phyloP scores from a whole-genome alignment of 2,888 invertebrate genomes.

The Stenurella melanura region DNA sequence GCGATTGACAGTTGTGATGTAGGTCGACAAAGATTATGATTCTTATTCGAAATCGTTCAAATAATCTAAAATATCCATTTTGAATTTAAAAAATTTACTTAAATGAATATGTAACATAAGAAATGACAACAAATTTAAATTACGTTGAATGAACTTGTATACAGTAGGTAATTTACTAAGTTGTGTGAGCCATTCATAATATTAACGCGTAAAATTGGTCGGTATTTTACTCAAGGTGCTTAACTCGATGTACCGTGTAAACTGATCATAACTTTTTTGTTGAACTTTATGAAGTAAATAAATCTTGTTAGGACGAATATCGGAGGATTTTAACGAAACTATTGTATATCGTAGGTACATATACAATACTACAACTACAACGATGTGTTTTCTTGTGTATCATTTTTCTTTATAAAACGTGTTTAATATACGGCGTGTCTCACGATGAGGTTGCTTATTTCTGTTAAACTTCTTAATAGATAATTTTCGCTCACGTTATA shows the following conservation, averaged over 20 bases:
- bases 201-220: conserved; percentile 56
- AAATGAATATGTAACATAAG: conserved; percentile 42
- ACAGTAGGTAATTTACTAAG: conserved; percentile 44
- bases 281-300: conserved; percentile 43
- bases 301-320: conserved; percentile 46
- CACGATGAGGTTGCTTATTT: no score
- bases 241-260: conserved; percentile 57
- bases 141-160: conserved; percentile 29
- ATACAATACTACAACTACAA: no score
- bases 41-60: conserved; percentile 45
- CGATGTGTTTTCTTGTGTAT: no score
- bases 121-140: conserved; percentile 42
- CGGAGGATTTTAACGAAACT: background rate
- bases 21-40: conserved; percentile 56
- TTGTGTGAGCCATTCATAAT: conserved; percentile 48
- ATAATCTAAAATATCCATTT: conserved; percentile 51
- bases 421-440: no score
- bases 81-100: conserved; percentile 37
- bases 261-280: conserved; percentile 50
- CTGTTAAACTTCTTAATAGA: no score
- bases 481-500: no score
- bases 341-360: no score
- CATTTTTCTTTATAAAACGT: no score
- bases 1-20: conserved; percentile 66
- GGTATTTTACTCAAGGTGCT: conserved; percentile 54